Evolutionary conservation across 2,113 vertebrate species (phyloP).

Genomic region (Trinectes maculatus): DNA sequence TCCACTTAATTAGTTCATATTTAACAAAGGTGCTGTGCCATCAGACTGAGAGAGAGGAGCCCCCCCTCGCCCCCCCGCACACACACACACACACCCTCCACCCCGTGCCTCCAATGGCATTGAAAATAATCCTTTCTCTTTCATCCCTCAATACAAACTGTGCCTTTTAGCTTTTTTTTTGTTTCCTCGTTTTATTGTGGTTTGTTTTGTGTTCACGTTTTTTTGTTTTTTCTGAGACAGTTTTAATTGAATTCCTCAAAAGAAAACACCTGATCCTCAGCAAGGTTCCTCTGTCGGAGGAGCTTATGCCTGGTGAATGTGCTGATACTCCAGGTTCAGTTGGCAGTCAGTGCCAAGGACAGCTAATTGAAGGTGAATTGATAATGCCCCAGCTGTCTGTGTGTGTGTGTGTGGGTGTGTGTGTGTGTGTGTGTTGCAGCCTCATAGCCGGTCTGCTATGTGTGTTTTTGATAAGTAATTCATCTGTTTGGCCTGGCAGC

Average conservation of each 20-base stretch:
- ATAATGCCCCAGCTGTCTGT: conserved; percentile 66
- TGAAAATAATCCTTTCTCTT: conserved; percentile 72
- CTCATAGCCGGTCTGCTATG: conserved; percentile 60
- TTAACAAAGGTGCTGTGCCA: conserved; percentile 79
- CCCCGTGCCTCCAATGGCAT: conserved; percentile 53
- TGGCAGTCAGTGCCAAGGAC: conserved; percentile 57
- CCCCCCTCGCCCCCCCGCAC: neutral
- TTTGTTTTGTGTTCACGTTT: neutral
- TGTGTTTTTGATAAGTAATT: conserved; percentile 77
- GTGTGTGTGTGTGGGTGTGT: no score
- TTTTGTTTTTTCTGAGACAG: neutral
- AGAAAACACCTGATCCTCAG: conserved; percentile 49
- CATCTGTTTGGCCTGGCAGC: conserved; percentile 76
- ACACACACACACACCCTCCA: conserved; percentile 3
- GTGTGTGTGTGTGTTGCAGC: conserved; percentile 62
- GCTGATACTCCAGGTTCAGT: conserved; percentile 45
- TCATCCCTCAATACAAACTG: conserved; percentile 48
- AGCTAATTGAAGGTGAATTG: conserved; percentile 78
- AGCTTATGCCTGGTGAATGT: conserved; percentile 40
- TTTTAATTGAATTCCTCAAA: conserved; percentile 70
- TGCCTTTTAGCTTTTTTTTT: conserved; percentile 7
- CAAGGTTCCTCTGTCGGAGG: conserved; percentile 17
- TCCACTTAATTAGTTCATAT: conserved; percentile 82
- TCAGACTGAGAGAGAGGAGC: conserved; percentile 62
- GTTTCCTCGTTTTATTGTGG: neutral